Percentiles rank a stretch among this genome's conserved stretches.
phyloP scores from a whole-genome alignment of 2,113 vertebrate genomes.

The Tylochromis polylepis region DNA sequence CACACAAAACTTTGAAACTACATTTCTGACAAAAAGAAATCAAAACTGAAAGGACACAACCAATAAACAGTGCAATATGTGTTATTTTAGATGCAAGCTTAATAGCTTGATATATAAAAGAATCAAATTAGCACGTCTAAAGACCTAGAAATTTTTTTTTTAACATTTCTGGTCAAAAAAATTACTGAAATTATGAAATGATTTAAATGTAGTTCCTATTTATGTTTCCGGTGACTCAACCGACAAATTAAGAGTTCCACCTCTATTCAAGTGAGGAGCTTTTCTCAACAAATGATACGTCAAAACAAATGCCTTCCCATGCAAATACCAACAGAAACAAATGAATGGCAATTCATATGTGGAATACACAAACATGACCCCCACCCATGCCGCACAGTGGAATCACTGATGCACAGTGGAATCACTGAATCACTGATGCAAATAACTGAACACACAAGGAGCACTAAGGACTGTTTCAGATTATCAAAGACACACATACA shows the following conservation, averaged over 20 bases:
- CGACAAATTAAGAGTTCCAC: not conserved
- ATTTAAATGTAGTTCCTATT: not conserved
- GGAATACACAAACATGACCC: not conserved
- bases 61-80: not conserved
- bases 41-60: not conserved
- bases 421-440: not conserved
- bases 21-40: not conserved
- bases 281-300: not conserved
- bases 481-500: not conserved
- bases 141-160: no score
- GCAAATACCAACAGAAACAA: not conserved
- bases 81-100: not conserved
- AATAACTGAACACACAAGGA: not conserved
- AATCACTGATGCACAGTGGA: not conserved
- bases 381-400: not conserved
- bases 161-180: not conserved
- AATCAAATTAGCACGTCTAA: not conserved
- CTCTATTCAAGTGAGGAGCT: not conserved
- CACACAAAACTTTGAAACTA: not conserved
- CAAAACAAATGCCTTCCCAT: not conserved
- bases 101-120: not conserved
- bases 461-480: not conserved
- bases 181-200: not conserved
- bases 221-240: not conserved
- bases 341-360: not conserved